Evolutionary conservation across 2,888 invertebrate species (phyloP).

Genomic region (Stegana nigrithorax): DNA sequence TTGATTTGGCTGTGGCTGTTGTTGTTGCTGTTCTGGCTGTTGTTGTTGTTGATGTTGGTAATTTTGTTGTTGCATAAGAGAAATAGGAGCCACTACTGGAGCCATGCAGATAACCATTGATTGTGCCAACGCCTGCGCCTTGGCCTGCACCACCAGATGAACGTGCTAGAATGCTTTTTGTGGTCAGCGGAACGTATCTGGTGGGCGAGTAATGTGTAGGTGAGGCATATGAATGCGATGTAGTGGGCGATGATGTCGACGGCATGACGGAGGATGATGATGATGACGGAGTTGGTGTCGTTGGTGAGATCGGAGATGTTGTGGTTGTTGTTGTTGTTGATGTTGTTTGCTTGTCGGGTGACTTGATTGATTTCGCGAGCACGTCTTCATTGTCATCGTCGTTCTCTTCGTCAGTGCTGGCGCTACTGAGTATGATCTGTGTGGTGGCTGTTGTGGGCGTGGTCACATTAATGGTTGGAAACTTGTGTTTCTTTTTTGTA

Average conservation of each 20-base stretch:
- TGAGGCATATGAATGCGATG: slow-evolving; percentile 40
- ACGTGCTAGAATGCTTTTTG: slow-evolving; percentile 58
- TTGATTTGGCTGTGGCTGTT: slow-evolving; percentile 30
- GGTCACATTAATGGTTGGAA: slow-evolving; percentile 58
- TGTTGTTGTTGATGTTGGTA: background rate
- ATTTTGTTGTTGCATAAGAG: slow-evolving; percentile 45
- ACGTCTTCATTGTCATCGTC: slow-evolving; percentile 7
- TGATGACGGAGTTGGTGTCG: slow-evolving; percentile 38
- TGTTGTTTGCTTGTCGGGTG: slow-evolving; percentile 1
- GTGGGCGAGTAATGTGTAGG: slow-evolving; percentile 48
- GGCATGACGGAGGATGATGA: background rate
- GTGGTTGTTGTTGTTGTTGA: slow-evolving; percentile 1
- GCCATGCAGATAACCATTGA: slow-evolving; percentile 56
- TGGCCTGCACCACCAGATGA: slow-evolving; percentile 33
- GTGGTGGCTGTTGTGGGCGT: slow-evolving; percentile 59
- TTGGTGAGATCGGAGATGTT: slow-evolving; percentile 26
- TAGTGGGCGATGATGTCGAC: slow-evolving; percentile 17
- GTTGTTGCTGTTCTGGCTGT: slow-evolving; percentile 33
- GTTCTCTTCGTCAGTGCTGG: slow-evolving; percentile 39
- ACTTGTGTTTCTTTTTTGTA: slow-evolving; percentile 38
- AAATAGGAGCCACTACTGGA: slow-evolving; percentile 45
- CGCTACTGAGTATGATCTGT: slow-evolving; percentile 46
- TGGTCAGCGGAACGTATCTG: slow-evolving; percentile 48
- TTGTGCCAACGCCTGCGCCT: slow-evolving; percentile 33
- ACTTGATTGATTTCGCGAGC: slow-evolving; percentile 9